Conservation (phyloP, 2,888 invertebrate species). For the Ganaspis brasiliensis region DNA sequence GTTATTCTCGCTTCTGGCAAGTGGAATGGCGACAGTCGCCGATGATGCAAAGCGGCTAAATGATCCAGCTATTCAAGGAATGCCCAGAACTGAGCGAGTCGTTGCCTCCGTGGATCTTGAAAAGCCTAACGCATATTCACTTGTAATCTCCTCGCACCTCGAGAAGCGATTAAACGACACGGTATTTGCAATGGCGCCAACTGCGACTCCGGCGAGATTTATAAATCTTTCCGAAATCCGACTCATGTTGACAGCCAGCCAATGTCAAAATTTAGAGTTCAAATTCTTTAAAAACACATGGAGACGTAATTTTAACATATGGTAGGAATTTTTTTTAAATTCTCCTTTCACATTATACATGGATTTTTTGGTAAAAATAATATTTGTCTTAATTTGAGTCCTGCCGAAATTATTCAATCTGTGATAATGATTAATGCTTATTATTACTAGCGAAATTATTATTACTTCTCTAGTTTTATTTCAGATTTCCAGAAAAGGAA, state of each 20-base stretch:
- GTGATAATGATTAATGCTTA: no score
- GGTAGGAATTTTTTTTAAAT: no score
- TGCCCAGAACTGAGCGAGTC: slow-evolving; percentile 57
- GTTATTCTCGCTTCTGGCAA: slow-evolving; percentile 30
- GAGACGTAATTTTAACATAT: no score
- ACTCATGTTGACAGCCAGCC: slow-evolving; percentile 15
- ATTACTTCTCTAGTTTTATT: no score
- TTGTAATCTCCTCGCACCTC: slow-evolving; percentile 57
- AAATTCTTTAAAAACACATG: background rate
- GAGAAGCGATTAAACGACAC: slow-evolving; percentile 36
- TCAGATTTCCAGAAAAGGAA: no score
- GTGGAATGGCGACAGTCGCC: slow-evolving; percentile 26
- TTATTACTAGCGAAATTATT: no score
- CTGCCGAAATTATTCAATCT: no score
- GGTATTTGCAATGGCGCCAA: slow-evolving; percentile 43
- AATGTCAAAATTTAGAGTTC: background rate
- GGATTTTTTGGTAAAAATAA: no score
- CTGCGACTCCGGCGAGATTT: slow-evolving; percentile 5
- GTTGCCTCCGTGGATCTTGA: slow-evolving; percentile 52
- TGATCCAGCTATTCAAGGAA: slow-evolving; percentile 47
- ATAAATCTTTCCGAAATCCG: slow-evolving; percentile 21
- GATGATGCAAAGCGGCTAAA: slow-evolving; percentile 41
- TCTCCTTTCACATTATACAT: no score
- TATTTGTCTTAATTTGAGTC: no score
- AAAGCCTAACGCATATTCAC: slow-evolving; percentile 56